phyloP scores from a whole-genome alignment of 2,797 vertebrate genomes.

The Pitangus sulphuratus region DNA sequence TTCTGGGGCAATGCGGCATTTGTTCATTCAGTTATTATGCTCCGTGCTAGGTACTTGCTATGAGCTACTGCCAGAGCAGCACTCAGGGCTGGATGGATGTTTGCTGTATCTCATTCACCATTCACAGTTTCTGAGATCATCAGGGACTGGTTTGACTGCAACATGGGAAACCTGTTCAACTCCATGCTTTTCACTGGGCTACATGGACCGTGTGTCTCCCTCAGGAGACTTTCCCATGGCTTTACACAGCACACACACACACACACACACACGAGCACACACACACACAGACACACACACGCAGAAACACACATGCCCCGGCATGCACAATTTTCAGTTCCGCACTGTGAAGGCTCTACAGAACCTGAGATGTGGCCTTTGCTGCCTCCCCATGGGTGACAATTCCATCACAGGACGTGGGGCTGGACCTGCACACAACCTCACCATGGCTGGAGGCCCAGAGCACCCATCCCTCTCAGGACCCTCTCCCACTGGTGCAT shows the following conservation, averaged over 20 bases:
- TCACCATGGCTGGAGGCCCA: background rate
- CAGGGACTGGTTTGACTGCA: background rate
- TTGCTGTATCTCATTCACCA: background rate
- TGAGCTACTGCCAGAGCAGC: background rate
- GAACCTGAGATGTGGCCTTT: background rate
- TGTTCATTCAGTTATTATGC: background rate
- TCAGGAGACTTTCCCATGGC: background rate
- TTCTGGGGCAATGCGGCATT: background rate
- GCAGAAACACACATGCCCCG: fast-evolving
- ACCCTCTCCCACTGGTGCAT: background rate
- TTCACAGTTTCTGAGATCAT: background rate
- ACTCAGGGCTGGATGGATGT: background rate
- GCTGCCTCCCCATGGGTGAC: slow-evolving; percentile 51
- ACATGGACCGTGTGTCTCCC: background rate
- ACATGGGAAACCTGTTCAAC: background rate
- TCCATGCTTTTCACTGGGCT: background rate
- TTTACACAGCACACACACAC: background rate
- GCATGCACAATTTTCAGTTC: background rate
- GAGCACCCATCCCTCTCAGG: background rate
- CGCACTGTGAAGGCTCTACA: background rate
- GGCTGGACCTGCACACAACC: background rate
- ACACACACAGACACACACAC: background rate
- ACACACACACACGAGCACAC: background rate
- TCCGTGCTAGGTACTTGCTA: background rate
- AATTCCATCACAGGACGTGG: background rate